Base-by-base conservation (phyloP, 2,888 invertebrate genomes). In the Aphrophora alni region DNA sequence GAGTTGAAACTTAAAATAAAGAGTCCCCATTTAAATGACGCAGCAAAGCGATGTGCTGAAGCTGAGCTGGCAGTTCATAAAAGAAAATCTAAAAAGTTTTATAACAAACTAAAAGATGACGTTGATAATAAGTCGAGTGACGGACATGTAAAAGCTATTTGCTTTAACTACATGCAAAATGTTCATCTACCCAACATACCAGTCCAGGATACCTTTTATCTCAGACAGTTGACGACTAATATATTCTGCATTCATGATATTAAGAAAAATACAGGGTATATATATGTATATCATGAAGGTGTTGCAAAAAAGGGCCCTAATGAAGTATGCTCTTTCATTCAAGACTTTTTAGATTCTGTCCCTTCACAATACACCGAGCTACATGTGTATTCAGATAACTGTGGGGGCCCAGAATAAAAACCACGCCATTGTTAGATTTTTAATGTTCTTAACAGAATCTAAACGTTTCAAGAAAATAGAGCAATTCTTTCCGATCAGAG, bases 391-490 rank as follows among this genome's bases (percentile, higher is more conserved):
- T 82, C 84, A 75, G 85, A 86, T 78, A 84, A 85, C 25, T 86
- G 86, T 82, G 83, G 82, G 24, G 84, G 85, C n/a, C 7, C 85
- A 86, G 80, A 85, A 86, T 81, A 85, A 79, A 51, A 85, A 83
- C 51, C 78, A 82, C 59, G 75, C 82, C 5, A 14, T 83, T 2
- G 80, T 80, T 24, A 28, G 79, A 38, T 70, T 82, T 21, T 69
- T 82, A 25, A 24, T 76, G 21, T 75, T 81, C 26, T 71, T 84
- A 28, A 74, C 72, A 59, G 80, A 81, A 27, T 75, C 73, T 21
- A 75, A 78, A 33, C 51, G 73, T 44, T 85, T 85, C 77, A 12
- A 76, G 5, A 75, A 77, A 38, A 81, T 83, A n/a, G 51, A 75
- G 12, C 83, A 82, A 21, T 83, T 79, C 59, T 84, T 84, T 59